A percentile compares a stretch with the other conserved stretches of the same genome.
Conservation (phyloP, 2,888 invertebrate species). For the Strigamia crassipes region DNA sequence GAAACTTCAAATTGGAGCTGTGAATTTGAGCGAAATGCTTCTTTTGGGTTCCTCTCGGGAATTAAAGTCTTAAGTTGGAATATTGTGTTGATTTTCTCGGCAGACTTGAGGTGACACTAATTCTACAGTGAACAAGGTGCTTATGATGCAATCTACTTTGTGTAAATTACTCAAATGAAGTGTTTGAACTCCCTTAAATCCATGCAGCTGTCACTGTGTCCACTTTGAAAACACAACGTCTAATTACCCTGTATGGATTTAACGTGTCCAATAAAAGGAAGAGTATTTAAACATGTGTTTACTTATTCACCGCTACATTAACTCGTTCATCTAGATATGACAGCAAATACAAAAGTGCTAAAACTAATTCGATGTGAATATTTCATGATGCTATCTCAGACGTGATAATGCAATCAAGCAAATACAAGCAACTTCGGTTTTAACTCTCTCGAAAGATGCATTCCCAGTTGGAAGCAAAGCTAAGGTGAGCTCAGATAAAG, state of each 20-base stretch:
- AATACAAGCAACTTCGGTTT: no score
- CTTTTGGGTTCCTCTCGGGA: background rate
- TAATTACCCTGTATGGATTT: constrained; percentile 27
- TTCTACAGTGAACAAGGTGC: constrained; percentile 5
- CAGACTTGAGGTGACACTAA: constrained; percentile 34
- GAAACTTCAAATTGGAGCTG: background rate
- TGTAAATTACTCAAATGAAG: constrained; percentile 24
- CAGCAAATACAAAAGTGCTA: background rate
- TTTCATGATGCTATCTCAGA: background rate
- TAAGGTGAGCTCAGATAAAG: no score
- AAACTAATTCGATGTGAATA: background rate
- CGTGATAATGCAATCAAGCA: no score
- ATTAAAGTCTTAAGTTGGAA: constrained; percentile 24
- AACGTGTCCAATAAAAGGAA: constrained; percentile 3
- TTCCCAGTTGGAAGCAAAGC: no score
- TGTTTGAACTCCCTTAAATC: constrained; percentile 30
- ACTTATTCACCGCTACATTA: background rate
- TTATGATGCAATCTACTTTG: constrained; percentile 34
- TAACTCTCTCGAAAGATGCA: no score
- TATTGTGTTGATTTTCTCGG: constrained; percentile 29
- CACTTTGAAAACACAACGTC: background rate
- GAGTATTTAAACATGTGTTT: constrained; percentile 8
- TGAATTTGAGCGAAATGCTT: background rate
- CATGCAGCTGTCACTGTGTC: constrained; percentile 14
- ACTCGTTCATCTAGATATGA: background rate